phyloP scores from a whole-genome alignment of 2,113 vertebrate species.

The Oryzias curvinotus region DNA sequence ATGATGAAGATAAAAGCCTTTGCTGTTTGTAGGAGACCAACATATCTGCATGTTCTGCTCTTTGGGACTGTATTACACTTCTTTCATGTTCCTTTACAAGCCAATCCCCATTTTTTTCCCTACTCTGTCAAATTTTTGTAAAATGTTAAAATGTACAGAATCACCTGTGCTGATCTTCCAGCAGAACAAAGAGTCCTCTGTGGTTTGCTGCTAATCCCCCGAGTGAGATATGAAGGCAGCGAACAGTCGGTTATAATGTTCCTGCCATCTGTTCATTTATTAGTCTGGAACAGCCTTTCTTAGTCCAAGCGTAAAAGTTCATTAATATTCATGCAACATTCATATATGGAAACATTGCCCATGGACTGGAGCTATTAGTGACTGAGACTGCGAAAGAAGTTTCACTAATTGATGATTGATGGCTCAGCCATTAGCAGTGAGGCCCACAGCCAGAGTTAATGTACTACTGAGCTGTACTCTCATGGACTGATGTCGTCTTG shows the following conservation, averaged over 20 bases:
- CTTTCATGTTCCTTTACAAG: not conserved
- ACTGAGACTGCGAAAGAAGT: slow-evolving; percentile 52
- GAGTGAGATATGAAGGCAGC: slow-evolving; percentile 60
- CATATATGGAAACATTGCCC: slow-evolving; percentile 58
- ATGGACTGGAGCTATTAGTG: slow-evolving; percentile 52
- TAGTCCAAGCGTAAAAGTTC: slow-evolving; percentile 48
- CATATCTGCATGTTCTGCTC: not conserved
- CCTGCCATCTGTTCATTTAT: slow-evolving; percentile 70
- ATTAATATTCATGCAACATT: slow-evolving; percentile 70
- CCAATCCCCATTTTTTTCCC: not conserved
- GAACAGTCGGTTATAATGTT: slow-evolving; percentile 63
- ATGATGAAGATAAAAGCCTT: slow-evolving; percentile 41
- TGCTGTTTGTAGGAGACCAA: slow-evolving; percentile 19
- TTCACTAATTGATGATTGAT: slow-evolving; percentile 69
- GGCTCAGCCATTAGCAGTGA: slow-evolving; percentile 47
- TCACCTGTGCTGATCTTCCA: slow-evolving; percentile 47
- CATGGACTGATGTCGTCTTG: slow-evolving; percentile 14
- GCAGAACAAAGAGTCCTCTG: slow-evolving; percentile 45
- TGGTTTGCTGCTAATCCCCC: slow-evolving; percentile 42
- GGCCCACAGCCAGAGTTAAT: slow-evolving; percentile 39
- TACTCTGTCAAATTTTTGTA: not conserved
- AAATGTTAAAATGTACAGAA: slow-evolving; percentile 27
- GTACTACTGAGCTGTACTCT: slow-evolving; percentile 38
- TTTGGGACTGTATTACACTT: not conserved
- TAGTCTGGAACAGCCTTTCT: slow-evolving; percentile 64